A percentile compares a stretch with the other conserved stretches of the same genome.
These are phyloP conservation scores for Pelodiscus sinensis DNA, from an alignment of 2,113 vertebrate genomes.

Conservation along the genomic window DNA sequence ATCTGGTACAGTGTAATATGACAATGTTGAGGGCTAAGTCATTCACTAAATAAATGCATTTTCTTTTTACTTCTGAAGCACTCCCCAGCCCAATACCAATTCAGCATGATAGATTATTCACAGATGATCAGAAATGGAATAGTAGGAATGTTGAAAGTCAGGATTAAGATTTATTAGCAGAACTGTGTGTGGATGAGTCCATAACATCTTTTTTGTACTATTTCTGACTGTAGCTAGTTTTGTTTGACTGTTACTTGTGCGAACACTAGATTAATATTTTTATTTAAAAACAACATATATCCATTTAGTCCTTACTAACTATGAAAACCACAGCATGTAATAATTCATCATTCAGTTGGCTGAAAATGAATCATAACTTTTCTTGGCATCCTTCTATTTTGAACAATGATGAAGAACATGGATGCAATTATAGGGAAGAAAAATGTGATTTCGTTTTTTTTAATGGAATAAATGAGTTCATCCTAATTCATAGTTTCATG, in stretches of 20 bases:
- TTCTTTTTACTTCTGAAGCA: background rate
- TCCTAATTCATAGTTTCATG: background rate
- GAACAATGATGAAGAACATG: background rate
- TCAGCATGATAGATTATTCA: background rate
- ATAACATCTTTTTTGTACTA: background rate
- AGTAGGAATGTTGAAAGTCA: background rate
- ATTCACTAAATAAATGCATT: too few relatives aligned
- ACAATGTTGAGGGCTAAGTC: background rate
- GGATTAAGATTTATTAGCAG: background rate
- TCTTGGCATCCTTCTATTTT: background rate
- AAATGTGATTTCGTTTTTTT: background rate
- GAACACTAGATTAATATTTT: background rate
- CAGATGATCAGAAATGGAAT: background rate
- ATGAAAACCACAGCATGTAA: background rate
- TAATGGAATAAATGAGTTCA: background rate
- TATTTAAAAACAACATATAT: background rate
- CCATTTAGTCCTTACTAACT: background rate
- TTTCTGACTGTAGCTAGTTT: background rate
- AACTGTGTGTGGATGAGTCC: background rate
- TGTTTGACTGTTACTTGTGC: background rate
- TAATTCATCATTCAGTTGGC: rapidly evolving
- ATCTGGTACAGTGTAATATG: background rate
- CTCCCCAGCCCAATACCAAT: background rate
- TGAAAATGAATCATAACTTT: background rate
- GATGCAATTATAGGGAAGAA: background rate